Base-by-base conservation (phyloP, 1,140 invertebrate genomes). In the Heliconius hermathena region DNA sequence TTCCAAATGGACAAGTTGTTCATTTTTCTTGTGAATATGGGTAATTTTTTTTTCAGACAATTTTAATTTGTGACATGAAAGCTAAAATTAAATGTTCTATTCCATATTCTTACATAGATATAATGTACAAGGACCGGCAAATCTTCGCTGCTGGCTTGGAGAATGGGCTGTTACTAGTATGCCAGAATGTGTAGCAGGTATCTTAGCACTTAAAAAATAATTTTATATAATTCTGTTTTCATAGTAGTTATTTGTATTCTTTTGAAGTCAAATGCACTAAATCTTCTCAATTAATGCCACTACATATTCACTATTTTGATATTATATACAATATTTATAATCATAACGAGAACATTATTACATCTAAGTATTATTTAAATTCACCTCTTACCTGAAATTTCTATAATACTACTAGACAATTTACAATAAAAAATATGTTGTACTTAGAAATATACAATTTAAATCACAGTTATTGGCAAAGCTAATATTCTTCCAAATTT, bases 101-200 rank as follows among this genome's bases (percentile, higher is more conserved):
- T 33, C 57, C 26, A 33, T 72, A 33, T 57, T n/a, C n/a, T 72
- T 76, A 33, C 41, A 78, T 71, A 95, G 94, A 11, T 97, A 96
- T 86, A 96, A 96, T 79, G 93, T 96, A 0, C 95, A 96, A 91
- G 97, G 97, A 2, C 95, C 97, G 0, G 96, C 96, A 16, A 96
- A 96, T 84, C 92, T 98, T 20, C 95, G 96, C 38, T 98, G 97
- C 86, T 97, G 96, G 95, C 96, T 97, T 84, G 97, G 97, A 16
- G 96, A 97, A 83, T 98, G 97, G 97, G 96, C 97, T 2, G 96
- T 96, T 0, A 96, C 96, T 22, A 95, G 96, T 71, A 95, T 97
- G 87, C 97, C 97, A 0, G 97, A 97, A 88, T 98, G 97, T 92
- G 95, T 96, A 22, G 96, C 97, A 89, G 96, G 97, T 97, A 84